Base-by-base conservation (phyloP, 2,113 vertebrate species). In the Clarias magur region DNA sequence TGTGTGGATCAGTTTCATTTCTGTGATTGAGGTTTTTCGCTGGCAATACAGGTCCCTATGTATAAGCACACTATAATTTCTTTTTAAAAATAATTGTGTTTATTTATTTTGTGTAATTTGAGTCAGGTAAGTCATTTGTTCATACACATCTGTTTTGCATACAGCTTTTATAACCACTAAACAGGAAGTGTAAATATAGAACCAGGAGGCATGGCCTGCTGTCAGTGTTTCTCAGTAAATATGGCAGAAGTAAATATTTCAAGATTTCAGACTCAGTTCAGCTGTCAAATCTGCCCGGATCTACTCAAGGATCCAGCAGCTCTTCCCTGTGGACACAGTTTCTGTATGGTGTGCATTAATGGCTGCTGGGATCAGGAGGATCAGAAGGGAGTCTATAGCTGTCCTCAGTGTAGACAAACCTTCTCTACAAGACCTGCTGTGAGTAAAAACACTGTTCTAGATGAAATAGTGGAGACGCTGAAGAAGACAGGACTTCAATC, bases 391-490 rank as follows among this genome's bases (percentile, higher is more conserved):
- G 68, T 72, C 68, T 73, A 73, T 42, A 73, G 70, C 34, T 73
- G 70, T 73, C 70, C 70, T 42, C 34, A 42, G 34, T 73, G 70
- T 21, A 42, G 4, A 73, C 7, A 73, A 42, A 73, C 70, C 70
- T 73, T 42, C 34, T 34, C 27, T 73, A 17, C 70, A 42, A 73
- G 70, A 73, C 70, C 70, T 73, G 68, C 15, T 65, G 75, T 27
- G 48, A 68, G 48, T 86, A 76, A 60, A 86, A 62, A 68, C 70
- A 78, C 13, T 30, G 4, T 59, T 2, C 16, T 72, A 72, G 59
- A 59, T 57, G 70, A 84, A 70, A 25, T 89, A 34, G 15, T 72
- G 17, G 81, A 88, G 23, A 73, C 19, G 3, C 23, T 87, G 60
- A 87, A 42, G 78, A 82, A 65, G 81, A 67, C 23, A 30, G 27